Percentiles rank a stretch among this genome's conserved stretches.
Evolutionary conservation across 1,140 invertebrate species (phyloP).

Genomic region (Melitaea cinxia): DNA sequence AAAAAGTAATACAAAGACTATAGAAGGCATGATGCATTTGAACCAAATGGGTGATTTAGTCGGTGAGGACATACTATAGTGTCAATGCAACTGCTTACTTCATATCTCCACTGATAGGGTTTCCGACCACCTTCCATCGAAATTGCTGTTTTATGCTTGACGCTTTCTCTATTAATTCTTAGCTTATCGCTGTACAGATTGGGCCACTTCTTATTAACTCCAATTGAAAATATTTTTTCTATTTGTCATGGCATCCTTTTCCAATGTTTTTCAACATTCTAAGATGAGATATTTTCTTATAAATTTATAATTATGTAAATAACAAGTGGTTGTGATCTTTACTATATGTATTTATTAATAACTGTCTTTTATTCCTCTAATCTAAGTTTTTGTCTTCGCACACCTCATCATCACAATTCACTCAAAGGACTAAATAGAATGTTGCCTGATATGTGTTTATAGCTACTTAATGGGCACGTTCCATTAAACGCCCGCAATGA

Average conservation of each 20-base stretch:
- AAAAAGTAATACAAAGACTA: slow-evolving; percentile 52
- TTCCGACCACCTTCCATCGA: slow-evolving; percentile 77
- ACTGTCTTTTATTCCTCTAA: not conserved
- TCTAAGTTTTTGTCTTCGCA: not conserved
- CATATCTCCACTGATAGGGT: slow-evolving; percentile 59
- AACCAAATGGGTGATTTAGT: slow-evolving; percentile 77
- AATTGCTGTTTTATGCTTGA: slow-evolving; percentile 51
- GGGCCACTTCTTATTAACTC: slow-evolving; percentile 12
- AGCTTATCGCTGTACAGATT: slow-evolving; percentile 22
- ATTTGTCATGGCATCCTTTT: too few relatives aligned
- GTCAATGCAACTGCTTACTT: slow-evolving; percentile 51
- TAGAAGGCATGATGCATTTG: slow-evolving; percentile 74
- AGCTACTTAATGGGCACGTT: too few relatives aligned
- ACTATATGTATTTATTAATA: slow-evolving; percentile 3
- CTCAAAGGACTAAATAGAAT: slow-evolving; percentile 8
- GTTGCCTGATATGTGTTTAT: slow-evolving; percentile 8
- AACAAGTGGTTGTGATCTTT: not conserved
- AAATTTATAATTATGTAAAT: not conserved
- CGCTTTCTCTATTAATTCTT: too few relatives aligned
- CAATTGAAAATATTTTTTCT: too few relatives aligned
- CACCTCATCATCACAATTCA: slow-evolving; percentile 4
- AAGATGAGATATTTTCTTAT: too few relatives aligned
- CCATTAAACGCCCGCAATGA: too few relatives aligned
- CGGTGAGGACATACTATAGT: slow-evolving; percentile 65
- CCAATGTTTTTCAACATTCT: too few relatives aligned